Conservation (phyloP, 2,888 invertebrate genomes). For the Holacanthella duospinosa region DNA sequence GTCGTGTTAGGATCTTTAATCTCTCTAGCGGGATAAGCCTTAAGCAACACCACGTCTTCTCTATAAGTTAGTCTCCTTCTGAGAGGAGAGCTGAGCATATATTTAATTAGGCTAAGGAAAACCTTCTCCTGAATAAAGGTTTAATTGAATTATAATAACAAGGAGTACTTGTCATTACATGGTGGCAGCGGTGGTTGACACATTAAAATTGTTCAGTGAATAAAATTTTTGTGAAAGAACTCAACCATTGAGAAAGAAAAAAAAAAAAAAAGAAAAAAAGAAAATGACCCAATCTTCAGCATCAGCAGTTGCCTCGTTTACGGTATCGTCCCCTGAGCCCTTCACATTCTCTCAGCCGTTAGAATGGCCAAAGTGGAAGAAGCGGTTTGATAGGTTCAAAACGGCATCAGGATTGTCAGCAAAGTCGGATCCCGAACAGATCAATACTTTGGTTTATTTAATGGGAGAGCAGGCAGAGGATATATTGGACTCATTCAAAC, state of each 20-base stretch:
- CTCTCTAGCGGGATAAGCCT: too few relatives aligned
- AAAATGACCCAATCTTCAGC: too few relatives aligned
- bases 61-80: too few relatives aligned
- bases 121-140: too few relatives aligned
- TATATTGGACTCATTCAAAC: constrained; percentile 12
- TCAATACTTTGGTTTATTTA: constrained; percentile 18
- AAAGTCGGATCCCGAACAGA: constrained; percentile 15
- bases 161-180: neutral
- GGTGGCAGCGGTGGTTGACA: neutral
- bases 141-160: too few relatives aligned
- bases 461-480: constrained; percentile 28
- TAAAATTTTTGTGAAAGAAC: neutral
- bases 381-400: constrained; percentile 21
- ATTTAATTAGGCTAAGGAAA: too few relatives aligned
- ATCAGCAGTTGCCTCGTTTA: constrained; percentile 5
- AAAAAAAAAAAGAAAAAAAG: too few relatives aligned
- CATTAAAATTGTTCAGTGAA: neutral
- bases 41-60: too few relatives aligned
- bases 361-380: constrained; percentile 23
- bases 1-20: too few relatives aligned
- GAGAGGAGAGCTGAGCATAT: too few relatives aligned
- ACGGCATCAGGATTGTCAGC: constrained; percentile 13
- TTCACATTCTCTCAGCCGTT: constrained; percentile 15
- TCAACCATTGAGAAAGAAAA: too few relatives aligned
- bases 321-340: constrained; percentile 12